A percentile compares a stretch with the other conserved stretches of the same genome.
These are phyloP conservation scores for Polypterus bichir DNA, from an alignment of 2,113 vertebrate species.

Conservation along the genomic window DNA sequence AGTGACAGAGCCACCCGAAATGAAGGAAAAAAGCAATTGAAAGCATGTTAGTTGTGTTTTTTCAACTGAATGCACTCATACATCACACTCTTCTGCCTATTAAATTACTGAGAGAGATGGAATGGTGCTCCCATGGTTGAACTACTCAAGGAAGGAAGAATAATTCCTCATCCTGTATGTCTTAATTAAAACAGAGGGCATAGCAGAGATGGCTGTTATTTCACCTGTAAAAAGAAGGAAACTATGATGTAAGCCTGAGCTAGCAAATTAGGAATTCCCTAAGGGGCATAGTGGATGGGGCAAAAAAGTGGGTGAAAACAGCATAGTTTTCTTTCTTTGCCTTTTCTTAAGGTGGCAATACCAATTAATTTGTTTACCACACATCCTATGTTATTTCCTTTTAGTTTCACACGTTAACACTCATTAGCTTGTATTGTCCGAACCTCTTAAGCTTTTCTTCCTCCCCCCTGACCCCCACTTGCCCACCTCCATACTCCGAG, in stretches of 20 bases:
- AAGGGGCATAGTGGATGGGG: conserved; percentile 6
- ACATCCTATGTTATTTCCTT: conserved; percentile 59
- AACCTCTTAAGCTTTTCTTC: conserved; percentile 19
- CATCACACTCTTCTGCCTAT: no score
- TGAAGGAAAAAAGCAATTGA: no score
- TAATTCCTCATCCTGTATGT: no score
- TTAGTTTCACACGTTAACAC: conserved; percentile 52
- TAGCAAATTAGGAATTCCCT: conserved; percentile 6
- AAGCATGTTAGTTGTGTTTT: no score
- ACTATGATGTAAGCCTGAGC: conserved; percentile 49
- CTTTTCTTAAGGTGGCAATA: conserved; percentile 26
- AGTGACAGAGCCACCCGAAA: no score
- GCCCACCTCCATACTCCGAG: conserved; percentile 22
- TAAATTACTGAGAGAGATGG: no score
- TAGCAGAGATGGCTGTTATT: conserved; percentile 20
- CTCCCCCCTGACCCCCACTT: conserved; percentile 15
- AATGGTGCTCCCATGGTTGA: no score
- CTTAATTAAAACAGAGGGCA: background rate
- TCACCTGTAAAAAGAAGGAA: conserved; percentile 56
- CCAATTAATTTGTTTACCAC: conserved; percentile 60
- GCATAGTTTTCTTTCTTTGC: no score
- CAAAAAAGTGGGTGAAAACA: no score
- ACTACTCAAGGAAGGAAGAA: no score
- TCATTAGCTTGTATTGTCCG: conserved; percentile 53
- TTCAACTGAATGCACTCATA: no score